Conservation (phyloP, 2,113 vertebrate species). For the Herpetotheres cachinnans region DNA sequence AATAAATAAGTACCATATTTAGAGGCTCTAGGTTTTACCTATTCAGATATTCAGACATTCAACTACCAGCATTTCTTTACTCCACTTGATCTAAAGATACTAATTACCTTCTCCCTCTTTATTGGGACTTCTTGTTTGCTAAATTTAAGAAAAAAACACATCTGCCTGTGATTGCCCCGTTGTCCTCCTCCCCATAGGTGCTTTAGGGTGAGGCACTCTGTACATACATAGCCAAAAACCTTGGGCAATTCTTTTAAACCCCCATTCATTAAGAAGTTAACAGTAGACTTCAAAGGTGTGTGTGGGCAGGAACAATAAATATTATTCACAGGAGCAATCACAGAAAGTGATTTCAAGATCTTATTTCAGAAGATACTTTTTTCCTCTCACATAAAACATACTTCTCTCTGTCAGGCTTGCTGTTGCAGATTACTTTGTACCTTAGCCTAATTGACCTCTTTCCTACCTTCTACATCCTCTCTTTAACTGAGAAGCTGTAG, state of each 20-base stretch:
- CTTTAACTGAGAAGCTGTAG: neutral
- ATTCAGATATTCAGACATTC: neutral
- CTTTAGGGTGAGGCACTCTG: neutral
- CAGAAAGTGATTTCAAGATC: neutral
- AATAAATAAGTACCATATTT: neutral
- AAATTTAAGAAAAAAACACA: neutral
- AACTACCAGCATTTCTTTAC: neutral
- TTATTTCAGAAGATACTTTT: neutral
- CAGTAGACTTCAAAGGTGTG: neutral
- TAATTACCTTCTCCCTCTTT: neutral
- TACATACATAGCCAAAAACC: neutral
- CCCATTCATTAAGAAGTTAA: neutral
- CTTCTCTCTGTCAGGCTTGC: fast-evolving
- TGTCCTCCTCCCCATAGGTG: neutral
- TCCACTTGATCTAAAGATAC: neutral
- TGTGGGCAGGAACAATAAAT: neutral
- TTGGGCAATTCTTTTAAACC: neutral
- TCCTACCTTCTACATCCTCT: neutral
- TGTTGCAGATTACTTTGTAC: neutral
- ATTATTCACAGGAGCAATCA: neutral
- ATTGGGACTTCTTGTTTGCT: neutral
- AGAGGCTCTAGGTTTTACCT: neutral
- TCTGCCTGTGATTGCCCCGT: fast-evolving
- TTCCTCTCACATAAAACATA: neutral
- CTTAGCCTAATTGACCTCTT: neutral